Conservation (phyloP, 2,113 vertebrate species). For the Grus americana region DNA sequence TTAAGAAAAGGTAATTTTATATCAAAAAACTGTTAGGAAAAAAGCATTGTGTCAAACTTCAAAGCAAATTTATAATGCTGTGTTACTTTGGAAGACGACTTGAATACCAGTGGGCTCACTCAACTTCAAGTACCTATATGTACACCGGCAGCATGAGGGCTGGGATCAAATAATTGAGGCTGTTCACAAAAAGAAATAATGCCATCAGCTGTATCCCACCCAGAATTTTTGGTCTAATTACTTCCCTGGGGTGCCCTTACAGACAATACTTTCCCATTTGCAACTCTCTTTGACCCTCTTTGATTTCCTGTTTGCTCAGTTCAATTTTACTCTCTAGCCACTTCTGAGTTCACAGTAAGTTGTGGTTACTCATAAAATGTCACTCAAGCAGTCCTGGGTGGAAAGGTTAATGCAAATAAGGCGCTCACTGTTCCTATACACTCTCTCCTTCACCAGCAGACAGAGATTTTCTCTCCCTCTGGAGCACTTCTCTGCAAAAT, state of each 20-base stretch:
- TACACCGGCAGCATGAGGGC: background rate
- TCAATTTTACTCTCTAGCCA: background rate
- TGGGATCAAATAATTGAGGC: background rate
- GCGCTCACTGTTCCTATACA: background rate
- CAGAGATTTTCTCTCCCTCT: background rate
- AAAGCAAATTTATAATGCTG: background rate
- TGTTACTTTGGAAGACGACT: background rate
- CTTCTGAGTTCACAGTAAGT: background rate
- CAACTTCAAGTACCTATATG: background rate
- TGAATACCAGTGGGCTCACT: background rate
- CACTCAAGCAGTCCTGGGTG: background rate
- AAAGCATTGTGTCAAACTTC: background rate
- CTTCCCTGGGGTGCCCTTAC: conserved; percentile 20
- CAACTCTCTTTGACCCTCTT: conserved; percentile 7
- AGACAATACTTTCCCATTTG: background rate
- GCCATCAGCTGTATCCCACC: conserved; percentile 1
- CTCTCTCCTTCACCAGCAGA: background rate
- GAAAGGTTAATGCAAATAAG: conserved; percentile 4
- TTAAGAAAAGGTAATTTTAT: background rate
- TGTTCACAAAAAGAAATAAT: background rate
- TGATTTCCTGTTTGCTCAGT: background rate
- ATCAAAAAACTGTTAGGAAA: background rate
- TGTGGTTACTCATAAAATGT: background rate
- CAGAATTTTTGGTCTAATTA: background rate
- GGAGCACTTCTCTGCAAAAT: background rate